Evolutionary conservation across 2,113 vertebrate genomes (phyloP), one percentile per base, ranked within the genome.

Genomic region (Hucho hucho): DNA sequence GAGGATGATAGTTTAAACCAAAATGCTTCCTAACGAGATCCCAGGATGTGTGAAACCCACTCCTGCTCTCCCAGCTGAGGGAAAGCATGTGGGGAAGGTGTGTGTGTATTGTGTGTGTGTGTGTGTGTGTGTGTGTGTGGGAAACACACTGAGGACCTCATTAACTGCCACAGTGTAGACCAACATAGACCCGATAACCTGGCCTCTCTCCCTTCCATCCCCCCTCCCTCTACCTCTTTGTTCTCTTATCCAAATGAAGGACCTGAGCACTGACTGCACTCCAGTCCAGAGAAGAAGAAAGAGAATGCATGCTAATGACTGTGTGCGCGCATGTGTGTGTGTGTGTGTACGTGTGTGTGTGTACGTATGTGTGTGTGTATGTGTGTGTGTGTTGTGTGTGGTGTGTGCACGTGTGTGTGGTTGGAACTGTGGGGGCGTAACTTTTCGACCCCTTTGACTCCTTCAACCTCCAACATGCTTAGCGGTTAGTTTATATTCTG

Each of bases 11-110:
- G 16, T 25, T 61, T 67, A 69, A 37, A 63, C 28, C 7, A 12
- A 63, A 74, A 77, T 71, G 32, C 20, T 64, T 77, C 64, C 74
- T 79, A 81, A 84, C 74, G 25, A 84, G 82, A 73, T 81, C 79
- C 76, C 76, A 69, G 66, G 79, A 25, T 84, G 71, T 76, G 71
- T 73, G 46, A 63, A 53, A 59, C 63, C 7, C 53, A 73, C 56
- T 53, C 70, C 69, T 59, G 46, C 69, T 66, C 49, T 18, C 49
- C 49, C 16, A 43, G 58, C 61, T 58, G 67, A 64, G 46, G 43
- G 59, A n/a, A 58, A 25, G 43, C 49, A 56, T 14, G 20, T 20
- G 53, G 16, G 37, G 37, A 43, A 43, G 7, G 49, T 53, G 49
- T 53, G 47, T 37, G 32, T 37, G 6, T 37, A 1, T 37, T 32